Conservation (phyloP, 1,140 invertebrate genomes). For the Lepidurus packardi region DNA sequence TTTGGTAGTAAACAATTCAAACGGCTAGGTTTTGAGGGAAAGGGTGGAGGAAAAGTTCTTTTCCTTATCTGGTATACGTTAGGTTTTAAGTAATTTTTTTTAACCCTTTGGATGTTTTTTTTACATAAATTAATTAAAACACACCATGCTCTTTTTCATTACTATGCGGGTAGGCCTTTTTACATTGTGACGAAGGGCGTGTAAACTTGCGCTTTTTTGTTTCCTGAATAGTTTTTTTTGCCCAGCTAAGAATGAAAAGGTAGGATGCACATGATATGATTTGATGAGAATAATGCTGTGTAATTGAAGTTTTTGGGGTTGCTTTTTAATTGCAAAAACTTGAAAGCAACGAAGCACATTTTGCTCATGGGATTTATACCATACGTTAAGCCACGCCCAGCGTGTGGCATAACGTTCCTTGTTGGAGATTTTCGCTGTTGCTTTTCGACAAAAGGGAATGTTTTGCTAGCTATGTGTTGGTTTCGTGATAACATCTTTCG, state of each 20-base stretch:
- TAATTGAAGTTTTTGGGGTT: background rate
- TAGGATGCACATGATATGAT: background rate
- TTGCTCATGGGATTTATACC: background rate
- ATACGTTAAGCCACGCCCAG: background rate
- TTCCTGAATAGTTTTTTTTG: too few relatives aligned
- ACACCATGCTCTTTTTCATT: background rate
- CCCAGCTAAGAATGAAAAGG: too few relatives aligned
- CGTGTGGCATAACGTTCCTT: background rate
- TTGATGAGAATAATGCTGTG: background rate
- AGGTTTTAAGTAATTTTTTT: background rate
- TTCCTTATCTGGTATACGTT: constrained; percentile 11
- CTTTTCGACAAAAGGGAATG: background rate
- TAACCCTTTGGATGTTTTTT: background rate
- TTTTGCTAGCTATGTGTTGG: background rate
- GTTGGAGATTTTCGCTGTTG: background rate
- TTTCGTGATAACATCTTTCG: background rate
- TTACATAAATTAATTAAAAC: background rate
- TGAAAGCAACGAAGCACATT: background rate
- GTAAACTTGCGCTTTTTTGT: background rate
- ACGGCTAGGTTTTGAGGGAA: background rate
- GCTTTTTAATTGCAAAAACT: background rate
- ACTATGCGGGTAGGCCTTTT: background rate
- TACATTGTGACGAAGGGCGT: background rate
- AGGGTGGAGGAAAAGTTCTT: background rate
- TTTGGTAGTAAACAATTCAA: background rate